These are phyloP conservation scores for Aricia artaxerxes DNA, from an alignment of 2,888 invertebrate genomes.

Conservation along the genomic window DNA sequence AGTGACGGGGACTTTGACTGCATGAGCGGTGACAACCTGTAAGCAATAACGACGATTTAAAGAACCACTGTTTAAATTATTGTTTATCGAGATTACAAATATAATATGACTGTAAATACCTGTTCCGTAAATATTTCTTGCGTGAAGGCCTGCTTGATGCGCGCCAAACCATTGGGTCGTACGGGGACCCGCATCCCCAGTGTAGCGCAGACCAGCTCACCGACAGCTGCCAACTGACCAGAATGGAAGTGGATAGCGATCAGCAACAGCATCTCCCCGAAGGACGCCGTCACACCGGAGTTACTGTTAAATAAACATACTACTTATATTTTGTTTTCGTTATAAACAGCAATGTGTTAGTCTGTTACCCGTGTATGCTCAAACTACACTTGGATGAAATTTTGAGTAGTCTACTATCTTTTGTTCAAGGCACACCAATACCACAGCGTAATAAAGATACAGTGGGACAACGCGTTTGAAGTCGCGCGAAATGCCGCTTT, in stretches of 20 bases:
- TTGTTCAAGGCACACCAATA: no score
- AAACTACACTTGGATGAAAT: no score
- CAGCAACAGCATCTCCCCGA: conserved; percentile 96
- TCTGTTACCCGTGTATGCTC: no score
- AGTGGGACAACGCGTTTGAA: no score
- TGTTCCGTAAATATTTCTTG: conserved; percentile 98
- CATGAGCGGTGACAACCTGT: conserved; percentile 94
- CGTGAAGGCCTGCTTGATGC: conserved; percentile 96
- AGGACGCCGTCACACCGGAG: conserved; percentile 92
- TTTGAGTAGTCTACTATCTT: no score
- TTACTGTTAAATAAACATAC: conserved; percentile 71
- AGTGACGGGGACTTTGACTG: conserved; percentile 97
- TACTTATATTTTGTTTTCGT: no score
- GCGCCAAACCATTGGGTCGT: conserved; percentile 90
- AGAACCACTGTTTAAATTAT: not conserved
- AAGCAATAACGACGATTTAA: conserved; percentile 37
- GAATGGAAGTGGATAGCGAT: conserved; percentile 99
- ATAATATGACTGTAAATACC: conserved; percentile 57
- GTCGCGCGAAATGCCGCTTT: no score
- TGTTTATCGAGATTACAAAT: not conserved
- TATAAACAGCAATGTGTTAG: no score
- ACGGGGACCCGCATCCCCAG: conserved; percentile 96
- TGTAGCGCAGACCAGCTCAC: conserved; percentile 95
- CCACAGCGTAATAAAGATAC: no score
- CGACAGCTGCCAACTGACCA: conserved; percentile 95